A percentile compares a stretch with the other conserved stretches of the same genome.
These are phyloP conservation scores for Rhinatrema bivittatum DNA, from an alignment of 2,797 vertebrate genomes.

Conservation along the genomic window DNA sequence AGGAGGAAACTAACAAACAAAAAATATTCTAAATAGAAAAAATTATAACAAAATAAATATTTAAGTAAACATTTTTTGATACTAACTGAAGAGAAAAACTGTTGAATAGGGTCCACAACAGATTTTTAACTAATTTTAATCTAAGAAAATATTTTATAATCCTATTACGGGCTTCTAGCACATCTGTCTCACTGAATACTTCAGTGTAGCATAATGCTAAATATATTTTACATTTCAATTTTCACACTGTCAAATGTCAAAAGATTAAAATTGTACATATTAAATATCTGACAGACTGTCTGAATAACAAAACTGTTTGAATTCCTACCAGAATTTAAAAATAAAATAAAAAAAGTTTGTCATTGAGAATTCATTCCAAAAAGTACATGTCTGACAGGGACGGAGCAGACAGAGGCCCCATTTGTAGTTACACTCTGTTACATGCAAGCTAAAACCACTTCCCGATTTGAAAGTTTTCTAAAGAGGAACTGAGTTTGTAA, in stretches of 20 bases:
- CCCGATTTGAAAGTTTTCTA: slow-evolving; percentile 10
- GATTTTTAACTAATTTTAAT: too few relatives aligned
- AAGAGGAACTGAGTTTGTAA: slow-evolving; percentile 10
- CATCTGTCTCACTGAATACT: too few relatives aligned
- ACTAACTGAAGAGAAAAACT: too few relatives aligned
- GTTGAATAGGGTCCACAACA: too few relatives aligned
- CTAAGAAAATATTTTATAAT: too few relatives aligned
- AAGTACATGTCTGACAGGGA: slow-evolving; percentile 10
- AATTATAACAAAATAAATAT: too few relatives aligned
- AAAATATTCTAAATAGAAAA: too few relatives aligned
- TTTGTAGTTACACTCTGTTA: slow-evolving; percentile 18
- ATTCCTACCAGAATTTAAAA: background rate
- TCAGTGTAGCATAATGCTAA: too few relatives aligned
- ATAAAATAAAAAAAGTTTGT: slow-evolving; percentile 1
- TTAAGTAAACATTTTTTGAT: too few relatives aligned
- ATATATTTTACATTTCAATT: too few relatives aligned
- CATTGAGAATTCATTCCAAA: background rate
- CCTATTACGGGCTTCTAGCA: too few relatives aligned
- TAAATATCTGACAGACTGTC: background rate
- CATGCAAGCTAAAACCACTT: slow-evolving; percentile 9
- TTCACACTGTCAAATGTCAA: background rate
- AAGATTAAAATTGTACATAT: slow-evolving; percentile 2
- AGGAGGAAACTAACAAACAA: too few relatives aligned
- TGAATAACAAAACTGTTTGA: background rate
- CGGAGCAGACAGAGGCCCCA: slow-evolving; percentile 1